These are phyloP conservation scores for Lacerta viridis DNA, from an alignment of 2,797 vertebrate species.

Conservation along the genomic window DNA sequence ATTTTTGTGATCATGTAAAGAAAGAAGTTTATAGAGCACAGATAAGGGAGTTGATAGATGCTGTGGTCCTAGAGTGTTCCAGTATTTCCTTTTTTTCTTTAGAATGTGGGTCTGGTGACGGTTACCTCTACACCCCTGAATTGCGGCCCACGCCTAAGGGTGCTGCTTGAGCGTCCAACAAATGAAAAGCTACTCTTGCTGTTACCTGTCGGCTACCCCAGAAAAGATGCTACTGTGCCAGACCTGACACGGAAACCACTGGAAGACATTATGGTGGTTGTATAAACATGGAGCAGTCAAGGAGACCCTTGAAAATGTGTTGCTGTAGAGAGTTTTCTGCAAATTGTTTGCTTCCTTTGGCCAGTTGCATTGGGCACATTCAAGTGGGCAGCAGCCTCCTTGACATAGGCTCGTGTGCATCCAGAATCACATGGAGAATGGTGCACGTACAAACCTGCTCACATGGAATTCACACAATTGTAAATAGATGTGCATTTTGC, in stretches of 20 bases:
- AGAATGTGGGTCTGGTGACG: slow-evolving; percentile 93
- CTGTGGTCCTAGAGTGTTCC: neutral
- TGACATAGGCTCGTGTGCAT: neutral
- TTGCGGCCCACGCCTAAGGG: slow-evolving; percentile 90
- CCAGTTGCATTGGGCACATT: neutral
- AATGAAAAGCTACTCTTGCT: slow-evolving; percentile 95
- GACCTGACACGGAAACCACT: slow-evolving; percentile 87
- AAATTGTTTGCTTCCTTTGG: neutral
- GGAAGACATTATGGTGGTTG: slow-evolving; percentile 86
- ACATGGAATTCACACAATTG: neutral
- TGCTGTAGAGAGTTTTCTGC: neutral
- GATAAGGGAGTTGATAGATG: neutral
- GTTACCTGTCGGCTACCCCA: slow-evolving; percentile 93
- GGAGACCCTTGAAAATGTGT: neutral
- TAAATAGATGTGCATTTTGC: neutral
- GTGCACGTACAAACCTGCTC: neutral
- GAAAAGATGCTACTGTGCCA: slow-evolving; percentile 88
- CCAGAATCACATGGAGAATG: neutral
- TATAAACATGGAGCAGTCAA: slow-evolving; percentile 66
- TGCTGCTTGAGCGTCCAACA: slow-evolving; percentile 86
- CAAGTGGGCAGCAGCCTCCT: neutral
- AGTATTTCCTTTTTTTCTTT: slow-evolving; percentile 47
- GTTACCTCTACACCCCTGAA: slow-evolving; percentile 95
- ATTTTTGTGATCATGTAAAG: neutral
- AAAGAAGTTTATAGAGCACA: neutral